Percentiles rank a stretch among this genome's conserved stretches.
phyloP scores from a whole-genome alignment of 2,888 invertebrate species.

The Liodrosophila aerea region DNA sequence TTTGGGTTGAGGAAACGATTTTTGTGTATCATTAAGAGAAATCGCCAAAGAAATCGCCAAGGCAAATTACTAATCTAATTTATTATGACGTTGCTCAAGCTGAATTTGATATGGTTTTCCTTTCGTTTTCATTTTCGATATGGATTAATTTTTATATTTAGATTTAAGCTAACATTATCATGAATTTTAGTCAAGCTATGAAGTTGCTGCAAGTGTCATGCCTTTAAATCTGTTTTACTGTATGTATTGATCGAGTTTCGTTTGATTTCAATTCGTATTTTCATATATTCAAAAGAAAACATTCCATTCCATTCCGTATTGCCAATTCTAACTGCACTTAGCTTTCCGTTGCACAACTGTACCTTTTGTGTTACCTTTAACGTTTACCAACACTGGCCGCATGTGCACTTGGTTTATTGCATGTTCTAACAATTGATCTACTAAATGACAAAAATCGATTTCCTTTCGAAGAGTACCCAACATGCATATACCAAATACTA shows the following conservation, averaged over 20 bases:
- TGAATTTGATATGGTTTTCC: slow-evolving; percentile 24
- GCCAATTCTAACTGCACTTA: slow-evolving; percentile 29
- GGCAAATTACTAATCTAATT: slow-evolving; percentile 11
- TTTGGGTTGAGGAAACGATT: slow-evolving; percentile 78
- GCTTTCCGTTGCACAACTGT: slow-evolving; percentile 43
- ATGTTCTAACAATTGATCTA: slow-evolving; percentile 18
- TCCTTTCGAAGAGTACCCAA: slow-evolving; percentile 64
- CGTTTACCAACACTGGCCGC: slow-evolving; percentile 50
- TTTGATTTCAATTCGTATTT: slow-evolving; percentile 15
- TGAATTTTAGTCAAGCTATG: slow-evolving; percentile 81
- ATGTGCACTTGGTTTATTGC: slow-evolving; percentile 31
- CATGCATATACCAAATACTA: slow-evolving; percentile 60
- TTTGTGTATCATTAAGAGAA: slow-evolving; percentile 59
- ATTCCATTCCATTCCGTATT: no score
- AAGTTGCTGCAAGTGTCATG: slow-evolving; percentile 82
- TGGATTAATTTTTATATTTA: slow-evolving; percentile 49
- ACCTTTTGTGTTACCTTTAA: slow-evolving; percentile 1
- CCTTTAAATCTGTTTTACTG: slow-evolving; percentile 44
- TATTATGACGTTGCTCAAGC: slow-evolving; percentile 32
- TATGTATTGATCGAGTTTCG: slow-evolving; percentile 35
- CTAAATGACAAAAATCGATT: slow-evolving; percentile 77
- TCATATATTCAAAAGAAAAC: slow-evolving; percentile 16
- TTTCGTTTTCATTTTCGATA: slow-evolving; percentile 33
- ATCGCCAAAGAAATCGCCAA: slow-evolving; percentile 3
- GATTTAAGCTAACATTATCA: slow-evolving; percentile 69